Evolutionary conservation across 2,113 vertebrate genomes (phyloP), one percentile per base, ranked within the genome.

Genomic region (Butastur rufipennis): DNA sequence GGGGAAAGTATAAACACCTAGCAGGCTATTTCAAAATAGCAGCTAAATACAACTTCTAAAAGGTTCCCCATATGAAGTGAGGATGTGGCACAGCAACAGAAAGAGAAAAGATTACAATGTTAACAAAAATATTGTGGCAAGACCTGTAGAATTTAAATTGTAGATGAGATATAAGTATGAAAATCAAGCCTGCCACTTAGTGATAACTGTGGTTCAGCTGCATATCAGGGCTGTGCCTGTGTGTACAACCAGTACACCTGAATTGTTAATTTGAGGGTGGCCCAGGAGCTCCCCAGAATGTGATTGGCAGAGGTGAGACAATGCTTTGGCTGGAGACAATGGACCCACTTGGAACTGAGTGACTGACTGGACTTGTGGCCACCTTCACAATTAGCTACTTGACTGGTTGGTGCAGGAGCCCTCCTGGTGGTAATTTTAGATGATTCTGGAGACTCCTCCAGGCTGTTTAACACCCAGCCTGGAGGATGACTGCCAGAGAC

Each of bases 321-420:
- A 47, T n/a, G 3, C 23, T 36, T 29, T 38, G 13, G 5, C 26
- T 81, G 43, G 43, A 73, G 43, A 47, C 6, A 68, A 43, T n/a
- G 10, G 18, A 53, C 26, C 3, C 5, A 15, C 6, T 38, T 43
- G 58, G 7, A 90, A 52, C 5, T 27, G 18, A 1, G 14, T 79
- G 25, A 48, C 11, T 86, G 10, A 5, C 26, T 83, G 23, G 8
- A 53, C 27, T 67, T 19, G 4, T 58, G 27, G 2, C 5, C n/a
- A 67, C 15, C 11, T 61, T 81, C 31, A 36, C 7, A 31, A 17
- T 25, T 58, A 40, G 10, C 29, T 58, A 19, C 8, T 5, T 12
- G 17, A 43, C 5, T 23, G 13, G 19, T 11, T 43, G 1, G 0
- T 53, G 4, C 38, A 59, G 36, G 6, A 53, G 0, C 2, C 18